A percentile compares a stretch with the other conserved stretches of the same genome.
These are phyloP conservation scores for Heliconius melpomene DNA, from an alignment of 1,140 invertebrate genomes.

Conservation along the genomic window DNA sequence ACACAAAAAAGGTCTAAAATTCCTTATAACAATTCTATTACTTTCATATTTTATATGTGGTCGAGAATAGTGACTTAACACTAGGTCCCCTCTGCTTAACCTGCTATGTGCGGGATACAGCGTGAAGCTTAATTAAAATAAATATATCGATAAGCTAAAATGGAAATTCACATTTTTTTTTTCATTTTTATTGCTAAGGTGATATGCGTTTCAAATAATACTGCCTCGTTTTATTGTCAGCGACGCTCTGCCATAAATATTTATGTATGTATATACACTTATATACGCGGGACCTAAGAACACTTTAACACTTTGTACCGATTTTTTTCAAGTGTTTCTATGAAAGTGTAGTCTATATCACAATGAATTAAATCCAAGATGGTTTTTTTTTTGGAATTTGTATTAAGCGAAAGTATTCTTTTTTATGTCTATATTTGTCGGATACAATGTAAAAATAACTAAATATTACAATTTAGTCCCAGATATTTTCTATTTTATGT, in stretches of 20 bases:
- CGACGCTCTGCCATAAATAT: constrained; percentile 17
- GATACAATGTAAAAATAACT: neutral
- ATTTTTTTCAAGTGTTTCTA: neutral
- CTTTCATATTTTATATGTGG: too few species aligned
- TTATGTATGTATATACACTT: neutral
- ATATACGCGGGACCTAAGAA: neutral
- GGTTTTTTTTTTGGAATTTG: neutral
- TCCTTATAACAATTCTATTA: too few species aligned
- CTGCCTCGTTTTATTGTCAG: constrained; percentile 41
- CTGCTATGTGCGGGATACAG: too few species aligned
- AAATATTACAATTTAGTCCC: neutral
- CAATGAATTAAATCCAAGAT: neutral
- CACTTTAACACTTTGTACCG: neutral
- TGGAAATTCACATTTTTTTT: neutral
- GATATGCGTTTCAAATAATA: constrained; percentile 28
- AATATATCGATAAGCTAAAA: too few species aligned
- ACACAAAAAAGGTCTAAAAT: too few species aligned
- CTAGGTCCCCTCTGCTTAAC: too few species aligned
- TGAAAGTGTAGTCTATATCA: constrained; percentile 6
- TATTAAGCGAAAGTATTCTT: too few species aligned
- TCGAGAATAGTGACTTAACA: too few species aligned
- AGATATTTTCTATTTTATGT: neutral
- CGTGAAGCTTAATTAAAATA: too few species aligned
- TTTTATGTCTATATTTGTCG: neutral
- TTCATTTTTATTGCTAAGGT: constrained; percentile 23